These are phyloP conservation scores for Brenthis ino DNA, from an alignment of 2,888 invertebrate genomes.

Conservation along the genomic window DNA sequence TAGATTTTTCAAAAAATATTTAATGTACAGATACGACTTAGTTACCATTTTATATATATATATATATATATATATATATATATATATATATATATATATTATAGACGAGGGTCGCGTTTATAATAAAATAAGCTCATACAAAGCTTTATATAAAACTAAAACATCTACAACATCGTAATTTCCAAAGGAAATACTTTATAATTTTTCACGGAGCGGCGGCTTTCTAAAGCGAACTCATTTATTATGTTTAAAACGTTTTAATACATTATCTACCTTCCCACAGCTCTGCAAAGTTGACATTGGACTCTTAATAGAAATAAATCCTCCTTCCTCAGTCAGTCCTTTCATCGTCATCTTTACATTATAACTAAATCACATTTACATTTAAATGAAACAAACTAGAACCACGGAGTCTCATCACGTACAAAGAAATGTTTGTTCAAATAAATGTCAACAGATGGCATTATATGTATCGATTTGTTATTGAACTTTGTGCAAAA, in stretches of 20 bases:
- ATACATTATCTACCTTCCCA: constrained; percentile 18
- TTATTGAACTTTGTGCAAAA: too few species aligned
- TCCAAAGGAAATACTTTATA: background rate
- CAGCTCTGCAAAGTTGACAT: constrained; percentile 19
- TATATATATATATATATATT: too few species aligned
- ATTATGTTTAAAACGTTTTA: constrained; percentile 20
- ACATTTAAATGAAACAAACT: background rate
- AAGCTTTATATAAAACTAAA: background rate
- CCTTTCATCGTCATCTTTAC: background rate
- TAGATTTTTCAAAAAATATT: too few species aligned
- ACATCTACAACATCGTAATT: background rate
- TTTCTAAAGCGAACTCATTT: constrained; percentile 5
- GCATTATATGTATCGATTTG: too few species aligned
- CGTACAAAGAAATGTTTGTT: too few species aligned
- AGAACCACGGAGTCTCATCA: too few species aligned
- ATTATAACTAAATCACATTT: background rate
- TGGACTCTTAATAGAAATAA: constrained; percentile 19
- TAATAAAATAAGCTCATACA: background rate
- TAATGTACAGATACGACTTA: too few species aligned
- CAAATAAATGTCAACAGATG: too few species aligned
- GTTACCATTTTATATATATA: too few species aligned
- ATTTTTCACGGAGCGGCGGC: background rate
- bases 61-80: too few species aligned
- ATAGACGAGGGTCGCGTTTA: too few species aligned
- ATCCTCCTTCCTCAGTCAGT: constrained; percentile 8